phyloP scores from a whole-genome alignment of 1,140 invertebrate genomes.

The Macrostomum lignano region DNA sequence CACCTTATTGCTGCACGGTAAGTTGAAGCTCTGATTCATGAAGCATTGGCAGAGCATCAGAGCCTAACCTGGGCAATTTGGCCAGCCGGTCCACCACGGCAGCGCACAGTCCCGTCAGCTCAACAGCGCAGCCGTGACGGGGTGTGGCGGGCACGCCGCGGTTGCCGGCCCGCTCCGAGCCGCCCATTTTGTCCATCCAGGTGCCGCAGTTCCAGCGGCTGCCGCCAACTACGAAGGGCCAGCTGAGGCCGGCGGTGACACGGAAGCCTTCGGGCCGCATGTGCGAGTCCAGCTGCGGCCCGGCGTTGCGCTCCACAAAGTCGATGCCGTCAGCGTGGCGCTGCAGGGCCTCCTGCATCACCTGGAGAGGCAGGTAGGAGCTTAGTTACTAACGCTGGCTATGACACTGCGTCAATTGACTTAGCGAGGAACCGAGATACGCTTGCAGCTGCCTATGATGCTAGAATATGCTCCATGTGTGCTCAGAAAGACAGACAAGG shows the following conservation, averaged over 20 bases:
- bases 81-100: constrained; percentile 43
- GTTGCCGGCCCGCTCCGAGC: constrained; percentile 59
- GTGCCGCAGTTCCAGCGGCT: constrained; percentile 85
- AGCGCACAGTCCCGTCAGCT: constrained; percentile 58
- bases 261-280: constrained; percentile 49
- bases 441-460: too few species aligned
- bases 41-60: too few species aligned
- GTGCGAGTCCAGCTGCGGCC: constrained; percentile 62
- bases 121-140: constrained; percentile 63
- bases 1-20: too few species aligned
- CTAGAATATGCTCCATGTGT: too few species aligned
- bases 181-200: constrained; percentile 99
- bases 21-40: too few species aligned
- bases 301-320: constrained; percentile 76
- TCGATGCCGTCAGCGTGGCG: constrained; percentile 60
- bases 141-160: constrained; percentile 71
- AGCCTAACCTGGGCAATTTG: too few species aligned
- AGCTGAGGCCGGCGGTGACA: neutral
- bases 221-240: constrained; percentile 44
- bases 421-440: too few species aligned
- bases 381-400: too few species aligned
- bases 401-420: too few species aligned
- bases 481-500: too few species aligned
- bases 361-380: too few species aligned
- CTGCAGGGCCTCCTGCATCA: constrained; percentile 70